Evolutionary conservation across 2,888 invertebrate genomes (phyloP).

Genomic region (Pedicia rivosa): DNA sequence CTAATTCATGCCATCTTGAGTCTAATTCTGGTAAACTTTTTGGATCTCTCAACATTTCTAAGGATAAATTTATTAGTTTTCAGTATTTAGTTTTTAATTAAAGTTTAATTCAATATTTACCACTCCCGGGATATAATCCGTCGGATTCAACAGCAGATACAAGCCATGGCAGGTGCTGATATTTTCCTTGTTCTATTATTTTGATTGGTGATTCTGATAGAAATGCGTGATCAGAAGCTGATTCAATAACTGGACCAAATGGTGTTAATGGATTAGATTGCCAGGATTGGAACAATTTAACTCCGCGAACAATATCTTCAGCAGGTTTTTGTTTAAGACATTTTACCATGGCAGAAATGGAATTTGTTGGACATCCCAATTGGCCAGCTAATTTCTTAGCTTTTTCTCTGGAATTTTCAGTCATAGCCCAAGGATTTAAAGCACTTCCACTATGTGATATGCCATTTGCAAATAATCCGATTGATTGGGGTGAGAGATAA

Average conservation of each 20-base stretch:
- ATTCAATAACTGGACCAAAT: conserved; percentile 56
- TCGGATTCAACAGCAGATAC: conserved; percentile 51
- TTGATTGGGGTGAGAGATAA: conserved; percentile 43
- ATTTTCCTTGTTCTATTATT: conserved; percentile 40
- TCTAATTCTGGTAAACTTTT: conserved; percentile 37
- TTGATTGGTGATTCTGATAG: conserved; percentile 46
- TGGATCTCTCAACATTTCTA: no score
- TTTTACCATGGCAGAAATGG: conserved; percentile 38
- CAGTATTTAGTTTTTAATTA: no score
- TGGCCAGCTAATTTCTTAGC: conserved; percentile 40
- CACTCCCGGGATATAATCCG: conserved; percentile 49
- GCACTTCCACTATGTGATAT: conserved; percentile 56
- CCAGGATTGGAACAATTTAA: conserved; percentile 27
- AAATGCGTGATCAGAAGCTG: conserved; percentile 37
- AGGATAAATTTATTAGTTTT: no score
- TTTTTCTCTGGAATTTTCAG: conserved; percentile 40
- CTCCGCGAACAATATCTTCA: conserved; percentile 38
- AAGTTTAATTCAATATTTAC: no score
- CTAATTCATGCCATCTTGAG: conserved; percentile 39
- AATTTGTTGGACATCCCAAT: conserved; percentile 43
- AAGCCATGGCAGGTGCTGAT: conserved; percentile 53
- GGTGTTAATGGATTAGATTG: conserved; percentile 52
- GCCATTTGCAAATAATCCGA: conserved; percentile 42
- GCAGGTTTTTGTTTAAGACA: conserved; percentile 47
- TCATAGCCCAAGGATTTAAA: conserved; percentile 42